Evolutionary conservation across 92 coral and sea anemone species (phyloP), one percentile per base, ranked within the genome.

Genomic region (Palythoa heliodiscus): DNA sequence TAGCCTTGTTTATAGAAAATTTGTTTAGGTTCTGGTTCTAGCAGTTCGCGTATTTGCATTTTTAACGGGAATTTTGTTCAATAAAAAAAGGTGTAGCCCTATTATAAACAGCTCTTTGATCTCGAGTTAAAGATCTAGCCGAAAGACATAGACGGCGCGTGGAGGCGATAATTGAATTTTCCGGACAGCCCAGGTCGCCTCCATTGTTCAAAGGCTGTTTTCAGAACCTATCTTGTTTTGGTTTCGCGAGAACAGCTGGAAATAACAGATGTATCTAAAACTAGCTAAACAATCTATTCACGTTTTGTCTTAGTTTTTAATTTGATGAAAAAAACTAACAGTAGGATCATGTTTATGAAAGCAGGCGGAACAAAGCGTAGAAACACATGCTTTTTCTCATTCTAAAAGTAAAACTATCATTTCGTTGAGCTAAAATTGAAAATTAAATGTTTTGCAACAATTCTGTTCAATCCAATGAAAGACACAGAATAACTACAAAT

Each of bases 241-340:
- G 74, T 67, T 80, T 80, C 74, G 63, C 73, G 84, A 58, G 74
- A 66, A 67, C 84, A 80, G 84, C 84, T 80, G 84, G 84, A 47
- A 80, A 80, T 23, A 80, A 80, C 84, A 80, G 84, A 80, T 80
- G 84, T 80, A 67, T 66, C 75, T 52, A 52, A 23, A 80, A 48
- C 40, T 64, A 52, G 8, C 84, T 80, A 80, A 80, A 80, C 84
- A 80, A 80, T 25, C 58, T n/a, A 80, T 80, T 67, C 84, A 80
- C 74, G 11, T 37, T 80, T 66, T 66, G 74, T 67, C 40, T 47
- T 0, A 25, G 16, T 77, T 50, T 80, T 14, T 60, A 80, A 64
- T 67, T 47, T 70, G 63, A 80, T 24, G 74, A 47, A 80, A 80
- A 29, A 69, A 37, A 66, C 22, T 40, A 80, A 67, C 24, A 48